Conservation (phyloP, 1,140 invertebrate species). For the Nasonia vitripennis region DNA sequence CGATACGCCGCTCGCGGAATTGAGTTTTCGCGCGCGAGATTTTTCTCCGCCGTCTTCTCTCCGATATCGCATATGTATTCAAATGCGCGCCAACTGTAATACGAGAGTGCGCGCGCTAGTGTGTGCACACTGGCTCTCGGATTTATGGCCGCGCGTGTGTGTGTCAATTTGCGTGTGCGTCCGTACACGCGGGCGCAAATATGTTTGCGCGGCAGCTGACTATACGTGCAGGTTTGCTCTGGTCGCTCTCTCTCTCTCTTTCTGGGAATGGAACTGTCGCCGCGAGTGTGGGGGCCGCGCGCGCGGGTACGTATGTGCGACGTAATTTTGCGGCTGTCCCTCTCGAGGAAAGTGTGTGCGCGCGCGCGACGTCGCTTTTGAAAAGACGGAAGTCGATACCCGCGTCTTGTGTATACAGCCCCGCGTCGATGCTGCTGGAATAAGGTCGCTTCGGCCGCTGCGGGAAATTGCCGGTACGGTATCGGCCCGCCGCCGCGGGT, state of each 20-base stretch:
- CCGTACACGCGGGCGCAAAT: background rate
- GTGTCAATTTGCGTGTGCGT: background rate
- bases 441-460: no score
- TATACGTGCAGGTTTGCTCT: background rate
- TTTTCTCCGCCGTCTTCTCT: background rate
- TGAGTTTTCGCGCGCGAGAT: background rate
- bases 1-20: background rate
- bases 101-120: background rate
- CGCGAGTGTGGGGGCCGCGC: no score
- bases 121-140: background rate
- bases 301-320: background rate
- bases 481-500: background rate
- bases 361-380: background rate
- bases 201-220: background rate
- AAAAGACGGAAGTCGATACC: slow-evolving; percentile 13
- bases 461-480: background rate
- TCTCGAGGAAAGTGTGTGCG: background rate
- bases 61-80: background rate
- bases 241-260: no score
- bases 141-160: slow-evolving; percentile 1
- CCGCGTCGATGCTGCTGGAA: no score
- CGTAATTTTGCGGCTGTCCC: slow-evolving; percentile 25
- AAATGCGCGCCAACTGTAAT: background rate
- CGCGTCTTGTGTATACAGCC: background rate
- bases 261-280: slow-evolving; percentile 4